A percentile compares a stretch with the other conserved stretches of the same genome.
Conservation (phyloP, 2,113 vertebrate genomes). For the Motacilla alba region DNA sequence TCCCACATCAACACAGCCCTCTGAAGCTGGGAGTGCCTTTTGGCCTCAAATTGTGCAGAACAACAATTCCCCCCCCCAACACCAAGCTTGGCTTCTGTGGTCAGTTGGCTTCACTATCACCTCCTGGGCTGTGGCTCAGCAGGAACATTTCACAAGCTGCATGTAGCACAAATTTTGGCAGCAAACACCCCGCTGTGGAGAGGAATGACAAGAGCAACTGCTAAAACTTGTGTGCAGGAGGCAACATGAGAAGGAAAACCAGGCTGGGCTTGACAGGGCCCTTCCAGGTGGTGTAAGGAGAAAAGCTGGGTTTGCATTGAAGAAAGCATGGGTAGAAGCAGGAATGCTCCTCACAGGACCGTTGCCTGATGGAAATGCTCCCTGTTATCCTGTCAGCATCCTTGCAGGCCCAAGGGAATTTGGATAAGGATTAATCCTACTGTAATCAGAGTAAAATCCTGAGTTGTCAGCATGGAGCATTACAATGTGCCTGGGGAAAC, state of each 20-base stretch:
- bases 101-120: not conserved
- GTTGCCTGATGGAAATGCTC: not conserved
- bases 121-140: not conserved
- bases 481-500: not conserved
- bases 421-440: not conserved
- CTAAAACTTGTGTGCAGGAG: not conserved
- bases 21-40: not conserved
- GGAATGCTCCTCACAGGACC: not conserved
- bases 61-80: fast-evolving
- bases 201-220: not conserved
- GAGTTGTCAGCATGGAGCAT: not conserved
- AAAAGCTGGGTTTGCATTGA: not conserved
- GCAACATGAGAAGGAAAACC: not conserved
- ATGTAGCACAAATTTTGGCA: not conserved
- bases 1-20: not conserved
- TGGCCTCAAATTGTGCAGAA: not conserved
- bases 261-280: not conserved
- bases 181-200: not conserved
- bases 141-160: not conserved
- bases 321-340: fast-evolving
- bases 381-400: not conserved
- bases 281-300: not conserved
- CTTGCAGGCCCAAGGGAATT: not conserved
- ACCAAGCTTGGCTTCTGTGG: not conserved
- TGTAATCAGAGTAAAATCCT: not conserved